Evolutionary conservation across 2,113 vertebrate genomes (phyloP).

Genomic region (Nicator chloris): DNA sequence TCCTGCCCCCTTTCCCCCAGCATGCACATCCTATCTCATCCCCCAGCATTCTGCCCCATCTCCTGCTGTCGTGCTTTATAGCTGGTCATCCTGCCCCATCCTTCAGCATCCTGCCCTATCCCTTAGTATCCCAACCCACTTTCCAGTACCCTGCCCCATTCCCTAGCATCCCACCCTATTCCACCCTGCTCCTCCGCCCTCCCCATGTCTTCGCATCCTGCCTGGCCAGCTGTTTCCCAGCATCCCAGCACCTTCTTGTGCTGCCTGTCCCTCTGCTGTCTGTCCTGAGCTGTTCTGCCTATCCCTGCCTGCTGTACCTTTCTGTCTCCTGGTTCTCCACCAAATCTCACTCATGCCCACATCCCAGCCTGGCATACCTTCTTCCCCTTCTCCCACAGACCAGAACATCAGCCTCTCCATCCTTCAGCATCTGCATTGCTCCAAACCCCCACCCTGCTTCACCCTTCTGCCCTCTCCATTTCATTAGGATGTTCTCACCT

Average conservation of each 20-base stretch:
- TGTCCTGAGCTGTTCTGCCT: background rate
- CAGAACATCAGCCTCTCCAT: background rate
- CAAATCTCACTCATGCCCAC: background rate
- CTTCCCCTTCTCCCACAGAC: background rate
- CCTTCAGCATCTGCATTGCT: background rate
- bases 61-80: background rate
- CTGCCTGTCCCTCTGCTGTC: background rate
- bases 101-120: background rate
- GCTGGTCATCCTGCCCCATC: background rate
- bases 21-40: background rate
- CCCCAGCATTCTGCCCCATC: background rate
- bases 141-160: background rate
- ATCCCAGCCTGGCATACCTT: background rate
- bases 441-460: background rate
- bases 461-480: background rate
- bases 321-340: background rate
- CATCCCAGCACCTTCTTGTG: background rate
- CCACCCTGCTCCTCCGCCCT: background rate
- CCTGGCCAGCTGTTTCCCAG: background rate
- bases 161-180: background rate
- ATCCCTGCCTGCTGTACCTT: background rate
- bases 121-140: background rate
- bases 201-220: background rate
- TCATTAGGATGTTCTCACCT: conserved; percentile 70
- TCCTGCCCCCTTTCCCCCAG: background rate